phyloP scores from a whole-genome alignment of 2,797 vertebrate species.

The Alosa sapidissima region DNA sequence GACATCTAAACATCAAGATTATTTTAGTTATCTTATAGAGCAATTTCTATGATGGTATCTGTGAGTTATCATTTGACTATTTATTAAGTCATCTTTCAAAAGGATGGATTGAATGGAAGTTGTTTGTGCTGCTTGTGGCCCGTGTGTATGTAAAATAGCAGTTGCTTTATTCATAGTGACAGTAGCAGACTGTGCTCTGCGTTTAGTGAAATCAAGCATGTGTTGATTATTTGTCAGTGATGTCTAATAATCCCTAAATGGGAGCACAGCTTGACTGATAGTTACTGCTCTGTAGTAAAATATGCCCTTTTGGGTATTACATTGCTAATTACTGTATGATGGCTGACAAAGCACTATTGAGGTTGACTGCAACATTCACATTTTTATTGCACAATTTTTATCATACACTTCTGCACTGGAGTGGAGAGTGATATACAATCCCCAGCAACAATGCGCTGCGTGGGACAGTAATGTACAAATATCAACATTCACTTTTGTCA shows the following conservation, averaged over 20 bases:
- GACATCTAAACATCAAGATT: not conserved
- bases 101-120: too few relatives aligned
- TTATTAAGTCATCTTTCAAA: not conserved
- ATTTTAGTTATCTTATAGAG: too few relatives aligned
- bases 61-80: not conserved
- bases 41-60: not conserved
- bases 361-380: conserved; percentile 54
- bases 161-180: not conserved
- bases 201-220: not conserved
- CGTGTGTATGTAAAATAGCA: conserved; percentile 1
- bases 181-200: not conserved
- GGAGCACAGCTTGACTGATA: conserved; percentile 8
- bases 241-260: not conserved
- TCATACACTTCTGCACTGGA: conserved; percentile 29
- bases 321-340: not conserved
- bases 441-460: conserved; percentile 20
- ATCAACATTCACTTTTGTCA: conserved; percentile 53
- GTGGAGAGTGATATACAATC: not conserved
- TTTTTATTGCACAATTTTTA: conserved; percentile 60
- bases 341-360: conserved; percentile 35
- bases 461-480: conserved; percentile 39
- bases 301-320: conserved; percentile 25
- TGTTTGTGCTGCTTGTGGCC: not conserved
- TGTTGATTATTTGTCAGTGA: conserved; percentile 17
- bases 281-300: conserved; percentile 10